These are phyloP conservation scores for Ophioderma brevispina DNA, from an alignment of 35 echinoderm and acorn worm species.

Conservation along the genomic window DNA sequence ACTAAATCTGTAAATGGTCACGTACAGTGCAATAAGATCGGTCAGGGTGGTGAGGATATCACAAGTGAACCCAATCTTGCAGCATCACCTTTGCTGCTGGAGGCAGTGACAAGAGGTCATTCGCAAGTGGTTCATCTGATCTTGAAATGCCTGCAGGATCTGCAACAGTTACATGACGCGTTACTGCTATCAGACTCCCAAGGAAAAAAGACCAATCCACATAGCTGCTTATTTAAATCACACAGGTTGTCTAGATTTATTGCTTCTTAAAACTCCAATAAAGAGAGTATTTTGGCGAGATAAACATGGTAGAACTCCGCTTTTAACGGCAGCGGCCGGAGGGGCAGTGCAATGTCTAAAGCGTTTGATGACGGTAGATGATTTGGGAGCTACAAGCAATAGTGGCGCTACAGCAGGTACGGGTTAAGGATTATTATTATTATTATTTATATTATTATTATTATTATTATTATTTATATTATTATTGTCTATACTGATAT, in stretches of 20 bases:
- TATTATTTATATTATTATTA: too few relatives aligned
- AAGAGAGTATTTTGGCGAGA: constrained; percentile 16
- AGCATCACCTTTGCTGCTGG: constrained; percentile 19
- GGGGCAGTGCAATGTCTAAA: constrained; percentile 31
- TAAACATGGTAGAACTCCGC: not conserved
- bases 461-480: too few relatives aligned
- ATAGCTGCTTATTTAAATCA: constrained; percentile 22
- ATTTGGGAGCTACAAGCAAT: constrained; percentile 3
- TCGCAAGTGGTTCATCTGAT: constrained; percentile 18
- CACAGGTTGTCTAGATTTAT: constrained; percentile 1
- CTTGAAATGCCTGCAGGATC: constrained; percentile 23
- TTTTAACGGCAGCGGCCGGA: constrained; percentile 17
- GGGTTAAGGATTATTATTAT: too few relatives aligned
- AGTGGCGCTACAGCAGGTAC: constrained; percentile 27
- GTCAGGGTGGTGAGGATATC: not conserved
- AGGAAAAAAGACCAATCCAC: constrained; percentile 22
- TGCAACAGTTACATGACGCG: not conserved
- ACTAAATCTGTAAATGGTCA: not conserved
- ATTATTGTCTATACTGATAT: too few relatives aligned
- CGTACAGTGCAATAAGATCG: not conserved
- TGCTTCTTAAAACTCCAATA: not conserved
- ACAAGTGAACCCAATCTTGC: not conserved
- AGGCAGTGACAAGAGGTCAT: constrained; percentile 22
- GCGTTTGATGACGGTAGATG: constrained; percentile 17
- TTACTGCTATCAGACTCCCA: not conserved